Evolutionary conservation across 1,140 invertebrate genomes (phyloP).

Genomic region (Leptinotarsa texana): DNA sequence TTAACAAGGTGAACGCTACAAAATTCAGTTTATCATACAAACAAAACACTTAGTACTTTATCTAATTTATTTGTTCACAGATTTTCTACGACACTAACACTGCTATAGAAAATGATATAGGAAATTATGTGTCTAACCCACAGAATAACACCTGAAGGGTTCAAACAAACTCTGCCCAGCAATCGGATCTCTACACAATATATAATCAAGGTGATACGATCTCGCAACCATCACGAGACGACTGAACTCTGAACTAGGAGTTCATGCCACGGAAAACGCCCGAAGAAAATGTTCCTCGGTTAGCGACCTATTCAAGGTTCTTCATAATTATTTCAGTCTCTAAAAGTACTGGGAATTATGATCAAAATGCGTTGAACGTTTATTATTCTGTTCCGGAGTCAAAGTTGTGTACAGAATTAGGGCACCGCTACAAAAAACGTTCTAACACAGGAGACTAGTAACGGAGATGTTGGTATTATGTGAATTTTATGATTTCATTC

Average conservation of each 20-base stretch:
- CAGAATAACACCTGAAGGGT: not conserved
- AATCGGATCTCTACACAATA: not conserved
- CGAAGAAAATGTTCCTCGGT: not conserved
- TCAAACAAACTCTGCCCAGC: not conserved
- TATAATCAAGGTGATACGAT: not conserved
- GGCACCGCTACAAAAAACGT: no score
- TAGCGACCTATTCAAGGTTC: conserved; percentile 5
- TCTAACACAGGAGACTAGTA: no score
- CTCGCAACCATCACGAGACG: not conserved
- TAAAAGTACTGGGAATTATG: not conserved
- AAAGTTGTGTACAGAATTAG: no score
- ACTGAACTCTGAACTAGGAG: conserved; percentile 5
- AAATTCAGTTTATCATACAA: no score
- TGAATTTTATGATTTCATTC: no score
- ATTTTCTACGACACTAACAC: no score
- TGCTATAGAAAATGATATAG: no score
- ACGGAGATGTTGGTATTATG: no score
- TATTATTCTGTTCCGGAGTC: no score
- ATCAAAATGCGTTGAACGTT: not conserved
- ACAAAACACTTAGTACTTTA: no score
- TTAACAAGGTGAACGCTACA: no score
- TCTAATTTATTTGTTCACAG: no score
- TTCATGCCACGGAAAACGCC: conserved; percentile 2
- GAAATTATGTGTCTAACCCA: not conserved
- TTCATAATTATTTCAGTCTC: not conserved